Conservation (phyloP, 2,888 invertebrate genomes). For the Euproctis similis region DNA sequence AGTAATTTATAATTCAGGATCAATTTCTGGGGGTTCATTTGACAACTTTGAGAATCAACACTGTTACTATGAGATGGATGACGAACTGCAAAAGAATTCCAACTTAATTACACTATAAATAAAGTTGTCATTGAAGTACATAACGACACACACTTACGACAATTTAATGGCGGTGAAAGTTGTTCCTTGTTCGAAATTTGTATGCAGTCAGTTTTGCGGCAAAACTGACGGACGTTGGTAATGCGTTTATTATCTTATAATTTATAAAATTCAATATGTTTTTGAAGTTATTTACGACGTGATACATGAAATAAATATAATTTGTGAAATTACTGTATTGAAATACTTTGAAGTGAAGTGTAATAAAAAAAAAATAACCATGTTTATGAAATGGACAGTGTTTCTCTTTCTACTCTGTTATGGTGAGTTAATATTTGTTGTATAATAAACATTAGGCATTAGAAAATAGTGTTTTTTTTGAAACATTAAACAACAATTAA, state of each 20-base stretch:
- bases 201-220: constrained; percentile 64
- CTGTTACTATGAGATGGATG: constrained; percentile 16
- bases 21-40: no score
- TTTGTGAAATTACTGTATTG: constrained; percentile 9
- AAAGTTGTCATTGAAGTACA: constrained; percentile 23
- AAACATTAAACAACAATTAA: no score
- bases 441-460: background rate
- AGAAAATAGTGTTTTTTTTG: background rate
- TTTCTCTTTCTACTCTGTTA: constrained; percentile 34
- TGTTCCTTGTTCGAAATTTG: constrained; percentile 21
- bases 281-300: constrained; percentile 2
- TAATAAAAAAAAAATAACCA: no score
- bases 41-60: no score
- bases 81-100: constrained; percentile 21
- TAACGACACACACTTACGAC: constrained; percentile 28
- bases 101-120: constrained; percentile 5
- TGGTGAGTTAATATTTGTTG: constrained; percentile 30
- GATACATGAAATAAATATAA: constrained; percentile 5
- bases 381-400: constrained; percentile 15
- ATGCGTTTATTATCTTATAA: constrained; percentile 13
- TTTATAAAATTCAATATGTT: constrained; percentile 6
- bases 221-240: constrained; percentile 29
- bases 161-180: constrained; percentile 38
- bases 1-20: no score
- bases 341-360: constrained; percentile 20